Percentiles rank a stretch among this genome's conserved stretches.
Evolutionary conservation across 2,113 vertebrate genomes (phyloP).

Genomic region (Caracal caracal): DNA sequence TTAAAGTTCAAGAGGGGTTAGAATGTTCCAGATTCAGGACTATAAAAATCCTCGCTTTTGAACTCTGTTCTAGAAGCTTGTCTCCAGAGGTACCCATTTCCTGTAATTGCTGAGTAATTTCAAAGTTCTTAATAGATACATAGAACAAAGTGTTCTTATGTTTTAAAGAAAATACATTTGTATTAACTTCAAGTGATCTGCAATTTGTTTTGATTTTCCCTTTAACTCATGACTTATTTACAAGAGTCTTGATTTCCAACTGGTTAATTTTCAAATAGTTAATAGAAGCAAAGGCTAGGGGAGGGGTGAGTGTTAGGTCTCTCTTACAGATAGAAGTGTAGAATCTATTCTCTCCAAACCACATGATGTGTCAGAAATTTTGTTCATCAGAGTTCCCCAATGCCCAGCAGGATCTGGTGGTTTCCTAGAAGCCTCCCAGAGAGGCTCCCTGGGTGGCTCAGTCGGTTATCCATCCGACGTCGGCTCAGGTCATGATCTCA

Average conservation of each 20-base stretch:
- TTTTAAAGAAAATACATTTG: neutral
- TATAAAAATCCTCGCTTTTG: neutral
- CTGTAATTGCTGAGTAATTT: neutral
- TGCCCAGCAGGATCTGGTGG: fast-evolving
- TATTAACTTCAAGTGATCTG: neutral
- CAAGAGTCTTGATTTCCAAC: neutral
- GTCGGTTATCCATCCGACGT: too few species aligned
- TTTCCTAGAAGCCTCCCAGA: neutral
- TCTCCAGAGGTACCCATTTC: neutral
- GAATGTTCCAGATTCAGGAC: neutral
- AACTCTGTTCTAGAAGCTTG: neutral
- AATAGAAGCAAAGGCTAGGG: neutral
- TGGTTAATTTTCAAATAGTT: neutral
- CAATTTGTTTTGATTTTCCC: neutral
- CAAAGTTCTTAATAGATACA: neutral
- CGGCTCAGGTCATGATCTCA: too few species aligned
- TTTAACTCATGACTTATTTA: neutral
- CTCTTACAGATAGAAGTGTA: neutral
- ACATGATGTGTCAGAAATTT: neutral
- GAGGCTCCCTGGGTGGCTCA: too few species aligned
- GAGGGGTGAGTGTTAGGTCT: neutral
- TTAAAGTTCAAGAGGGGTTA: neutral
- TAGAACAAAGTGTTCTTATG: neutral
- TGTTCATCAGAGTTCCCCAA: neutral
- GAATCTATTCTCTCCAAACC: neutral